These are phyloP conservation scores for Pseudochirops cupreus DNA, from an alignment of 2,797 vertebrate species.

Conservation along the genomic window DNA sequence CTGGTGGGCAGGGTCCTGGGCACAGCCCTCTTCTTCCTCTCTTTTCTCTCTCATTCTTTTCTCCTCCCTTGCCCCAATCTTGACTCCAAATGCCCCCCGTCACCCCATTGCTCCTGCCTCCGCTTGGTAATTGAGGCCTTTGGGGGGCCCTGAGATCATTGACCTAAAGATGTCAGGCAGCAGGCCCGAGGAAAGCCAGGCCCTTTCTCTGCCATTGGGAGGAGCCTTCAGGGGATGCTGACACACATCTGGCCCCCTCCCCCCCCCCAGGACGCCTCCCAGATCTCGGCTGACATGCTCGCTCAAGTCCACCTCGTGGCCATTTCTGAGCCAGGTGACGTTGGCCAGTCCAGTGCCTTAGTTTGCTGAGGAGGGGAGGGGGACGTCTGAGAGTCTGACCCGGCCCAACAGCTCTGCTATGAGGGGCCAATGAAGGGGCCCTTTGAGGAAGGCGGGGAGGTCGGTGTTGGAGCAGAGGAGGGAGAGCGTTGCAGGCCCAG, in stretches of 20 bases:
- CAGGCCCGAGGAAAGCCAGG: not conserved
- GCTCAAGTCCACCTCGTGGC: not conserved
- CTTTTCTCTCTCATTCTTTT: not conserved
- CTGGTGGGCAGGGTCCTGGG: not conserved
- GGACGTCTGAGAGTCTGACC: no score
- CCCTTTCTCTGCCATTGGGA: no score
- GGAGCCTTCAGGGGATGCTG: not conserved
- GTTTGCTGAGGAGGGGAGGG: not conserved
- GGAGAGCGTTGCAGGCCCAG: no score
- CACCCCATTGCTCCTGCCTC: no score
- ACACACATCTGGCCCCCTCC: not conserved
- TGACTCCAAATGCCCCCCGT: no score
- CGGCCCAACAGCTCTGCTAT: no score
- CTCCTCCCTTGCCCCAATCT: no score
- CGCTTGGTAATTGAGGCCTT: not conserved
- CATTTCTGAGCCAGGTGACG: rapidly evolving
- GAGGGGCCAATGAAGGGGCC: not conserved
- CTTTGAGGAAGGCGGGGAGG: not conserved
- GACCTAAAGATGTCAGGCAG: no score
- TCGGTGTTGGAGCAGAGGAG: not conserved
- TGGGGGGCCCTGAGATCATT: no score
- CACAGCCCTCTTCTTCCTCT: not conserved
- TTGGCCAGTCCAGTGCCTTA: not conserved
- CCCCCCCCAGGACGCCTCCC: no score
- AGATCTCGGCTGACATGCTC: not conserved